Conservation (phyloP, 2,113 vertebrate species). For the human region GRCh38 chr18:52513501-52514000, state of each 20-base stretch:
- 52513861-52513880: not conserved
- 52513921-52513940: not conserved
- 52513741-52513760: not conserved
- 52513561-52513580: not conserved
- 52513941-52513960: not conserved
- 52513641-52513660: not conserved
- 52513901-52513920: not conserved
- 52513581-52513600: not conserved
- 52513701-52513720: not conserved
- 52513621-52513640: not conserved
- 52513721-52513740: too few species aligned
- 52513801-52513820: not conserved
- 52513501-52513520: not conserved
- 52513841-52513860: not conserved
- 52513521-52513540: not conserved
- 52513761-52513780: accelerated
- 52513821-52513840: not conserved
- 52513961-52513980: not conserved
- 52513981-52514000: not conserved
- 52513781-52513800: not conserved
- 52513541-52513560: not conserved
- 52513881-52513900: not conserved
- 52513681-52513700: not conserved
- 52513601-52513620: not conserved
- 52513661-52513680: not conserved